These are phyloP conservation scores for Myiothlypis coronata DNA, from an alignment of 2,797 vertebrate species.

Conservation along the genomic window DNA sequence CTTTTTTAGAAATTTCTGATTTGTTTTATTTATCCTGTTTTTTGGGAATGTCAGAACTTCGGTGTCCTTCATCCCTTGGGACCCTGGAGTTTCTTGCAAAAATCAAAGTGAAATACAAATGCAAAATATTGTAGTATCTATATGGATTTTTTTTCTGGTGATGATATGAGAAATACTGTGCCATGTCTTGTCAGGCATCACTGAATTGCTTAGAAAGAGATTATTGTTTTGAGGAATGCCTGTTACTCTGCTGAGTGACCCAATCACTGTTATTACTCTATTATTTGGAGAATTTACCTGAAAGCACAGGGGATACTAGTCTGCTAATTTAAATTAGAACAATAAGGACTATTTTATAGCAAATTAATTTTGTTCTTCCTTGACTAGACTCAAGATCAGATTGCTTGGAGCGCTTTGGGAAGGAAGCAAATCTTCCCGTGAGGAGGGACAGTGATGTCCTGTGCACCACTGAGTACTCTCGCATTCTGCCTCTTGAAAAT, in stretches of 20 bases:
- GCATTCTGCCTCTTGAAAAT: slow-evolving; percentile 88
- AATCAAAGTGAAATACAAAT: not conserved
- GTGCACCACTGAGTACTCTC: slow-evolving; percentile 88
- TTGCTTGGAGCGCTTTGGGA: slow-evolving; percentile 84
- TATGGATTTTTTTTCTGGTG: not conserved
- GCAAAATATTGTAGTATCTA: not conserved
- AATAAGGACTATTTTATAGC: not conserved
- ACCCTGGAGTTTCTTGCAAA: not conserved
- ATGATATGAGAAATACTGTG: not conserved
- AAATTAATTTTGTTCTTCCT: not conserved
- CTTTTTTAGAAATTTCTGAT: not conserved
- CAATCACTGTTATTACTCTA: not conserved
- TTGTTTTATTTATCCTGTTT: not conserved
- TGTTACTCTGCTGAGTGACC: not conserved
- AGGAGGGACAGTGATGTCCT: slow-evolving; percentile 82
- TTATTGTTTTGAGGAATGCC: not conserved
- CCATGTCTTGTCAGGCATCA: not conserved
- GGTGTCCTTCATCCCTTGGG: not conserved
- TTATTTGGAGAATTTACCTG: not conserved
- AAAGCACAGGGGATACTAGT: not conserved
- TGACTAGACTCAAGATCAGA: slow-evolving; percentile 84
- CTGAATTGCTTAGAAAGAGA: not conserved
- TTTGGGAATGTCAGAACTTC: not conserved
- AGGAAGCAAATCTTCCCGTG: slow-evolving; percentile 77
- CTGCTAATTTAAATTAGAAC: not conserved